Percentiles rank a stretch among this genome's conserved stretches.
These are phyloP conservation scores for Dallia pectoralis DNA, from an alignment of 2,797 vertebrate genomes.

Conservation along the genomic window DNA sequence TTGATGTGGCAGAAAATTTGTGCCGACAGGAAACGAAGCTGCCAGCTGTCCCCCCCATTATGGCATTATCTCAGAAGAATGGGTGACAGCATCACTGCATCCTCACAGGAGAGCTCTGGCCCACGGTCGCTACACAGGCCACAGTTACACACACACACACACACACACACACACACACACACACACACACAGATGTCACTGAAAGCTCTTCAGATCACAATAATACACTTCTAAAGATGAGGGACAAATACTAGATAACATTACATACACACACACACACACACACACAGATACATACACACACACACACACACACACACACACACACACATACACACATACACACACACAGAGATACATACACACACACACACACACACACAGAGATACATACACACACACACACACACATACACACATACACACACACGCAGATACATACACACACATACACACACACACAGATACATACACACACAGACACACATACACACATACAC, in stretches of 20 bases:
- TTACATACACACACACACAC: not conserved
- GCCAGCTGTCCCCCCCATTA: constrained; percentile 71
- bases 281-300: no score
- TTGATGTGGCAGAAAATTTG: constrained; percentile 74
- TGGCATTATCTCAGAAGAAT: constrained; percentile 65
- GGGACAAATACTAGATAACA: not conserved
- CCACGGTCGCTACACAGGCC: constrained; percentile 3
- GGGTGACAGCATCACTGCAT: constrained; percentile 47
- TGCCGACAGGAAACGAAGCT: constrained; percentile 70
- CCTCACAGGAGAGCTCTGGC: constrained; percentile 38
- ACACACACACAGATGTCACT: constrained; percentile 1
- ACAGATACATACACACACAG: no score
- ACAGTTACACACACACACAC: constrained; percentile 13
- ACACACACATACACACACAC: no score
- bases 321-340: no score
- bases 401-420: no score
- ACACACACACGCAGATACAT: no score
- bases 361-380: no score
- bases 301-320: no score
- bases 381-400: no score
- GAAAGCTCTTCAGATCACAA: not conserved
- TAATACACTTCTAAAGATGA: not conserved
- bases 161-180: not conserved
- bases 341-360: no score
- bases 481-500: not conserved